Base-by-base conservation (phyloP, 2,797 vertebrate species). In the Rhinichthys osculus region DNA sequence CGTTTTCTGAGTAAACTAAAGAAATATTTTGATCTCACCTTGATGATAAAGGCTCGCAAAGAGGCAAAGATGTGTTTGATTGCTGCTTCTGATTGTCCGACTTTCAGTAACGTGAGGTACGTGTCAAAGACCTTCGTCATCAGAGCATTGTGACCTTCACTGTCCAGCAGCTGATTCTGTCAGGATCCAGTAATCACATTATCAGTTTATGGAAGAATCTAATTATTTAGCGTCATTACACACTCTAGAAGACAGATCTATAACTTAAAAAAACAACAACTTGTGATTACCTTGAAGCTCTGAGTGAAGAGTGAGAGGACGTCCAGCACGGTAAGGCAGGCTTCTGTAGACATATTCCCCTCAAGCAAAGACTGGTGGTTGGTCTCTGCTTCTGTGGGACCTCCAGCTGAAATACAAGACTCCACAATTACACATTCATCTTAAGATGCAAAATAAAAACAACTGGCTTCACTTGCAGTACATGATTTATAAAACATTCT, bases 91-190 rank as follows among this genome's bases (percentile, higher is more conserved):
- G 98, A 99, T 74, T 98, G 98, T 47, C 98, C 95, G 0, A 97
- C 96, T 92, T 95, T 97, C 64, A 99, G 96, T 91, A 98, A 98
- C 85, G 96, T 96, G 74, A 99, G 94, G 89, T 98, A 98, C 87
- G 99, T 95, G 66, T 99, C 97, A 87, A 99, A 99, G 67, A 99
- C 96, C 89, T 98, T 99, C 92, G 96, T 98, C 98, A 99, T 98
- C 88, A 99, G 94, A 0, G 95, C 94, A 90, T 99, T 99, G 92
- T 99, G 97, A 50, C 98, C 98, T 0, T 99, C 98, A 0, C 93
- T 95, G 91, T 96, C 98, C 90, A 97, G 94, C 89, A 99, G 96
- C 90, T 99, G 98, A 85, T 89, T 97, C 98, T 99, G 91, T 91
- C 91, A 92, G 84, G 40, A 93, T 88, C 38, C 78, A 86, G 72